Conservation (phyloP, 2,888 invertebrate species). For the Sturmia bella region DNA sequence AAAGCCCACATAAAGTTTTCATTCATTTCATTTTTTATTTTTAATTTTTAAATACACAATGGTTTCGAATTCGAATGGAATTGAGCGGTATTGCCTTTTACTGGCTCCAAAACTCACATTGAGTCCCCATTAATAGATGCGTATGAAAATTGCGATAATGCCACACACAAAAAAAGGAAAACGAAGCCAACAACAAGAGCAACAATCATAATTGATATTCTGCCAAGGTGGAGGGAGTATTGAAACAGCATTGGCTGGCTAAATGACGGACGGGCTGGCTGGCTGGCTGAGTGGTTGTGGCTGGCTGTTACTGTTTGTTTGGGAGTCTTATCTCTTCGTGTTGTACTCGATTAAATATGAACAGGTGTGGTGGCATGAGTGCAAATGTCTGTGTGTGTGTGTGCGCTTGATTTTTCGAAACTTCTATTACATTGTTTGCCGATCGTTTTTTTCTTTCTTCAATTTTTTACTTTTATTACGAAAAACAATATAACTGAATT, state of each 20-base stretch:
- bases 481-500: constrained; percentile 35
- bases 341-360: constrained; percentile 50
- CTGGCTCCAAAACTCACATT: constrained; percentile 30
- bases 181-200: not conserved
- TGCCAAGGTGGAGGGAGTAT: constrained; percentile 34
- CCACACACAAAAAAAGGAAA: constrained; percentile 5
- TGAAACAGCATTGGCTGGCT: not conserved
- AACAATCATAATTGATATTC: constrained; percentile 22
- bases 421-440: not conserved
- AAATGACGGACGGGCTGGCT: no score
- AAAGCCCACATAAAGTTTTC: constrained; percentile 26
- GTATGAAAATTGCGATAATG: constrained; percentile 53
- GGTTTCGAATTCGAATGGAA: constrained; percentile 22
- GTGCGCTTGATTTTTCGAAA: no score
- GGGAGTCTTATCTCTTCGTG: constrained; percentile 52
- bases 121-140: constrained; percentile 56
- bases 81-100: constrained; percentile 41
- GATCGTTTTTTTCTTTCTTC: constrained; percentile 1
- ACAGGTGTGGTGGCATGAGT: constrained; percentile 60
- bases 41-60: constrained; percentile 43
- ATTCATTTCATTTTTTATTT: not conserved
- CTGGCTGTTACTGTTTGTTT: not conserved
- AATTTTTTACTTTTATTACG: not conserved
- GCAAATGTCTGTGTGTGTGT: constrained; percentile 34
- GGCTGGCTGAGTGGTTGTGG: no score